A percentile compares a stretch with the other conserved stretches of the same genome.
These are phyloP conservation scores for Campylorhamphus procurvoides DNA, from an alignment of 2,113 vertebrate genomes.

Conservation along the genomic window DNA sequence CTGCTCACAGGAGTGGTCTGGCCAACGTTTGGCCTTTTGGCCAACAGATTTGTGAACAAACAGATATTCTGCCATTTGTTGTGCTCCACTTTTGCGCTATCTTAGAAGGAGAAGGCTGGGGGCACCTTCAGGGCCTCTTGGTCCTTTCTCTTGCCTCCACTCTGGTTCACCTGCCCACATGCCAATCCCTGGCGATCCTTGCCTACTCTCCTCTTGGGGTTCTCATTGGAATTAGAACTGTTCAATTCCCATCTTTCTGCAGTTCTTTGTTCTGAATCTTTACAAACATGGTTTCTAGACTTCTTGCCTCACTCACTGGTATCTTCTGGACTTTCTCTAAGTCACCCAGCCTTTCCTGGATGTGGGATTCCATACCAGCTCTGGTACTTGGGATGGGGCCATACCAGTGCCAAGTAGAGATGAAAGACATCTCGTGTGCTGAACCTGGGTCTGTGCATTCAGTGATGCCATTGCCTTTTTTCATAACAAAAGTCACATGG, in stretches of 20 bases:
- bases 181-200: neutral
- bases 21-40: neutral
- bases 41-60: neutral
- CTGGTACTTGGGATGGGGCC: neutral
- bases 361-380: fast-evolving
- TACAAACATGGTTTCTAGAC: neutral
- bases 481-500: neutral
- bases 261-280: neutral
- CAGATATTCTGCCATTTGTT: neutral
- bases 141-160: neutral
- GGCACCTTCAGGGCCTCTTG: neutral
- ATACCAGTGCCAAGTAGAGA: neutral
- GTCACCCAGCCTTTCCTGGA: neutral
- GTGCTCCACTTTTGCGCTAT: neutral
- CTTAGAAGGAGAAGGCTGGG: neutral
- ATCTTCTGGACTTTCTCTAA: neutral
- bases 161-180: neutral
- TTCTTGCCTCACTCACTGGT: neutral
- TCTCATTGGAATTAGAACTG: neutral
- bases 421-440: neutral
- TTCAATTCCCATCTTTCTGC: neutral
- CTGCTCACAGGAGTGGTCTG: neutral
- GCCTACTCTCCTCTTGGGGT: neutral
- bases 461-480: neutral
- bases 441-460: neutral